These are phyloP conservation scores for Brachyopa scutellaris DNA, from an alignment of 2,888 invertebrate genomes.

Conservation along the genomic window DNA sequence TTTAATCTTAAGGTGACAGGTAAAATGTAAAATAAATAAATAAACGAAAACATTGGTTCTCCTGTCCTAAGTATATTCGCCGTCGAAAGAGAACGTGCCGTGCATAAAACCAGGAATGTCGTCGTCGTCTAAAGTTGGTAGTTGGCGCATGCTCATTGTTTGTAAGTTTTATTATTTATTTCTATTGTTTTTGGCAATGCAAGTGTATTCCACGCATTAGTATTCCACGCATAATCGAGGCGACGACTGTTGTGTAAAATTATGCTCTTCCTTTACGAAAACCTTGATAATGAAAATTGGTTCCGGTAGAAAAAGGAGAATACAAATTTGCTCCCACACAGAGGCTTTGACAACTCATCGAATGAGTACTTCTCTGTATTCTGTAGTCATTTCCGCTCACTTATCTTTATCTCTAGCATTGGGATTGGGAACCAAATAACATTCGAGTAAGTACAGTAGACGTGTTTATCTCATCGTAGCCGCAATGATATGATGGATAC, in stretches of 20 bases:
- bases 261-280: slow-evolving; percentile 17
- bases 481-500: too few species aligned
- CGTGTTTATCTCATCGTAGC: too few species aligned
- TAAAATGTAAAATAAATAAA: too few species aligned
- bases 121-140: slow-evolving; percentile 3
- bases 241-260: slow-evolving; percentile 25
- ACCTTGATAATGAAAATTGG: slow-evolving; percentile 68
- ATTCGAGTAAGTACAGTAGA: too few species aligned
- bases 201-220: slow-evolving; percentile 21
- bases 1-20: too few species aligned
- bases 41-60: too few species aligned
- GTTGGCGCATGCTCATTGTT: slow-evolving; percentile 43
- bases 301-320: slow-evolving; percentile 47
- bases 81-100: slow-evolving; percentile 46
- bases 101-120: slow-evolving; percentile 37
- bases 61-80: too few species aligned
- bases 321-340: slow-evolving; percentile 54
- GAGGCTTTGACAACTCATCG: too few species aligned
- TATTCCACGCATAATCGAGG: slow-evolving; percentile 21
- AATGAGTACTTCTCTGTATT: too few species aligned
- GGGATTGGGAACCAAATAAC: too few species aligned
- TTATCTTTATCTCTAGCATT: too few species aligned
- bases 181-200: slow-evolving; percentile 41
- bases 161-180: slow-evolving; percentile 19
- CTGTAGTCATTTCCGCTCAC: too few species aligned